Conservation (phyloP, 2,888 invertebrate genomes). For the Coelinius sp. region DNA sequence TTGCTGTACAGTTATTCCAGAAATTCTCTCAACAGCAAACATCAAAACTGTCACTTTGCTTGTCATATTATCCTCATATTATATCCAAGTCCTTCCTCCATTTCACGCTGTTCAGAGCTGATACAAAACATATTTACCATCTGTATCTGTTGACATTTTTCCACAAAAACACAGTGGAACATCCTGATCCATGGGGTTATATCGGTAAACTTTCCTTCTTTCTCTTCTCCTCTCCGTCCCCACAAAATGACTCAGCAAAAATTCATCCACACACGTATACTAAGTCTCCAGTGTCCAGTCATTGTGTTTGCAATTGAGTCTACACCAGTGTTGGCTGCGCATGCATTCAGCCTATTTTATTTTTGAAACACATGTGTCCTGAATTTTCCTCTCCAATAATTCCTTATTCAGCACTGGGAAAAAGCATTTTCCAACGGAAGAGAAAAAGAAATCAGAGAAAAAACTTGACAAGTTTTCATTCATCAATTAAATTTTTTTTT, state of each 20-base stretch:
- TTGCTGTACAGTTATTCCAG: not conserved
- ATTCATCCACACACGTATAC: not conserved
- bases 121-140: constrained; percentile 1
- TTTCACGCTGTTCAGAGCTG: not conserved
- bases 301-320: not conserved
- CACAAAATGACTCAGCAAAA: not conserved
- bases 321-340: constrained; percentile 3
- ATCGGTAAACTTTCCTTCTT: not conserved
- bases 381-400: not conserved
- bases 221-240: not conserved
- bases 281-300: not conserved
- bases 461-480: not conserved
- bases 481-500: not conserved
- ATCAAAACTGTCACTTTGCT: too few relatives aligned
- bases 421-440: too few relatives aligned
- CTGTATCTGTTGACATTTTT: constrained; percentile 6
- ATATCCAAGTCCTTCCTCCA: not conserved
- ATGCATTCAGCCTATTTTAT: not conserved
- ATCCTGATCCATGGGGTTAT: not conserved
- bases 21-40: too few relatives aligned
- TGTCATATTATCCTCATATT: not conserved
- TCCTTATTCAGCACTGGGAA: not conserved
- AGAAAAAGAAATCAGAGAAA: too few relatives aligned
- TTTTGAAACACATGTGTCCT: not conserved
- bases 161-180: not conserved